These are phyloP conservation scores for Fissipunctia ypsillon DNA, from an alignment of 2,888 invertebrate species.

Conservation along the genomic window DNA sequence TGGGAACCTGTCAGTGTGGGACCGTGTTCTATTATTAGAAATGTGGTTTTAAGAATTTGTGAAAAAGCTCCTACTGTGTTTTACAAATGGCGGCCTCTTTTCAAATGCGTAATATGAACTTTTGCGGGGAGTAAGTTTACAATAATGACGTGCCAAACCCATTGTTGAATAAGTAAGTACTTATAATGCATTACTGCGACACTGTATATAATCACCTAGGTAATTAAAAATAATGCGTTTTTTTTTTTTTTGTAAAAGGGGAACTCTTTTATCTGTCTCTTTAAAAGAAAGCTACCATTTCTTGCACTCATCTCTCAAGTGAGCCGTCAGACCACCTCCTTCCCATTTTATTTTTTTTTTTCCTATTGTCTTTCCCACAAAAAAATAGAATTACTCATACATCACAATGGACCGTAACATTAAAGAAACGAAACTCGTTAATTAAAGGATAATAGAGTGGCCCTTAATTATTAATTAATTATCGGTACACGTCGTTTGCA, in stretches of 20 bases:
- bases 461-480: slow-evolving; percentile 81
- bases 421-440: slow-evolving; percentile 69
- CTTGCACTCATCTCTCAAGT: slow-evolving; percentile 33
- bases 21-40: background rate
- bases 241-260: slow-evolving; percentile 5
- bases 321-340: slow-evolving; percentile 5
- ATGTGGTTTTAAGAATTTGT: background rate
- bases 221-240: background rate
- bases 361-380: slow-evolving; percentile 35
- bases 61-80: background rate
- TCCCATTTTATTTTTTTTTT: slow-evolving; percentile 51
- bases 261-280: background rate
- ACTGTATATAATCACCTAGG: too few relatives aligned
- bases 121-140: background rate
- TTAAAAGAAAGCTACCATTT: slow-evolving; percentile 15
- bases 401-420: slow-evolving; percentile 63
- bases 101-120: background rate
- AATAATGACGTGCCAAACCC: background rate
- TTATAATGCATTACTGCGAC: background rate
- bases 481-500: slow-evolving; percentile 74
- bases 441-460: slow-evolving; percentile 75
- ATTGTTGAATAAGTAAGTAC: background rate
- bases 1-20: slow-evolving; percentile 5
- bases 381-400: slow-evolving; percentile 52
- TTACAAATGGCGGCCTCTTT: background rate